A percentile compares a stretch with the other conserved stretches of the same genome.
phyloP scores from a whole-genome alignment of 2,113 vertebrate genomes.

The Oenanthe melanoleuca region DNA sequence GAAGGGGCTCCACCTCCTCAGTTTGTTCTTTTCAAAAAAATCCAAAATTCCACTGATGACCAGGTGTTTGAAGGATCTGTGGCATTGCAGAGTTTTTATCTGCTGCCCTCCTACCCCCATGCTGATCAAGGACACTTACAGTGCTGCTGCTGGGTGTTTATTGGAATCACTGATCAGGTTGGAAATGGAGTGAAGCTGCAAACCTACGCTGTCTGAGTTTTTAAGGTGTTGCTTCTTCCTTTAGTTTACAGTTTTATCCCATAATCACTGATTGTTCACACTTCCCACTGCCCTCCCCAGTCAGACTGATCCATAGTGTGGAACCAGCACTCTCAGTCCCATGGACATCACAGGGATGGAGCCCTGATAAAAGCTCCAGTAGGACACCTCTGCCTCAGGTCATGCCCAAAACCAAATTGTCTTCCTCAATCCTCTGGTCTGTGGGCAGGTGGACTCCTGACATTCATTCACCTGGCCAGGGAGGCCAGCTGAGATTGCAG shows the following conservation, averaged over 20 bases:
- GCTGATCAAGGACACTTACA: background rate
- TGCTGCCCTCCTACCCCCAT: background rate
- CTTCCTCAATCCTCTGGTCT: background rate
- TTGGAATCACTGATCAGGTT: background rate
- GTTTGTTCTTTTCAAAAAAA: background rate
- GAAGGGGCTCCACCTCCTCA: background rate
- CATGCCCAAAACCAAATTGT: background rate
- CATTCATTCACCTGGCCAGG: background rate
- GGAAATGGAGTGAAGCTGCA: slow-evolving; percentile 6
- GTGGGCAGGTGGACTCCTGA: background rate
- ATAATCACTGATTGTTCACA: background rate
- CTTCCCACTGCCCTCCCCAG: background rate
- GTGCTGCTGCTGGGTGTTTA: slow-evolving; percentile 23
- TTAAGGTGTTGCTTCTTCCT: background rate
- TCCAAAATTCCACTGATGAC: background rate
- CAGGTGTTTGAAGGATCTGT: background rate
- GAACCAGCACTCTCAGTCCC: background rate
- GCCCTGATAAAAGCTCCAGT: background rate
- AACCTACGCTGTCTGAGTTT: background rate
- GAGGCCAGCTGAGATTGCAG: background rate
- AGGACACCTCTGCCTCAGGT: background rate
- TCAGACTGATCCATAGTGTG: background rate
- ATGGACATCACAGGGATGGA: background rate
- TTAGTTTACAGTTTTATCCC: background rate
- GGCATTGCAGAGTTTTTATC: background rate